A percentile compares a stretch with the other conserved stretches of the same genome.
Evolutionary conservation across 1,140 invertebrate species (phyloP).

Genomic region (Thaumetopoea pityocampa): DNA sequence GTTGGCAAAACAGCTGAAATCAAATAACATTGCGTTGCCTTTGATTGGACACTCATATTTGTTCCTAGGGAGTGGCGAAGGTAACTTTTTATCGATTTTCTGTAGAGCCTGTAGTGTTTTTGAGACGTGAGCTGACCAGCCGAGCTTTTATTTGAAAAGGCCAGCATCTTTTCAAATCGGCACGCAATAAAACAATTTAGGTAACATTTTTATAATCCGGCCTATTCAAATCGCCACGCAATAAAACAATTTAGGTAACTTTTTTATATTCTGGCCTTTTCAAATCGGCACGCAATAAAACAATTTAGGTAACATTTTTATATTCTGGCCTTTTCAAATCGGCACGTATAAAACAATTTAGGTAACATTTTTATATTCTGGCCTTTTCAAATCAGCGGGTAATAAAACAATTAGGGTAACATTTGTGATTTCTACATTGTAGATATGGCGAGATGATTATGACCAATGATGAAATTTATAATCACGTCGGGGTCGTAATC

Average conservation of each 20-base stretch:
- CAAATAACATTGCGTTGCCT: conserved; percentile 3
- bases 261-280: too few relatives aligned
- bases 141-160: not conserved
- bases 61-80: conserved; percentile 10
- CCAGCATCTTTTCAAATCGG: not conserved
- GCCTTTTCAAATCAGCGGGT: not conserved
- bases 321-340: too few relatives aligned
- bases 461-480: too few relatives aligned
- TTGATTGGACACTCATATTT: conserved; percentile 8
- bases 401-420: not conserved
- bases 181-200: not conserved
- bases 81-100: not conserved
- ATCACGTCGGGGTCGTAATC: too few relatives aligned
- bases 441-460: too few relatives aligned
- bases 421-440: too few relatives aligned
- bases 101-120: too few relatives aligned
- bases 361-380: too few relatives aligned
- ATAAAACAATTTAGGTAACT: not conserved
- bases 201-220: too few relatives aligned
- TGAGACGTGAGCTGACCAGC: too few relatives aligned
- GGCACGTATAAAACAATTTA: not conserved
- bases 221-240: not conserved
- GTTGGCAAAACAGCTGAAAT: not conserved
- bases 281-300: not conserved
- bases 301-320: too few relatives aligned